phyloP scores from a whole-genome alignment of 2,888 invertebrate species.

The Monoplex corrugatus region DNA sequence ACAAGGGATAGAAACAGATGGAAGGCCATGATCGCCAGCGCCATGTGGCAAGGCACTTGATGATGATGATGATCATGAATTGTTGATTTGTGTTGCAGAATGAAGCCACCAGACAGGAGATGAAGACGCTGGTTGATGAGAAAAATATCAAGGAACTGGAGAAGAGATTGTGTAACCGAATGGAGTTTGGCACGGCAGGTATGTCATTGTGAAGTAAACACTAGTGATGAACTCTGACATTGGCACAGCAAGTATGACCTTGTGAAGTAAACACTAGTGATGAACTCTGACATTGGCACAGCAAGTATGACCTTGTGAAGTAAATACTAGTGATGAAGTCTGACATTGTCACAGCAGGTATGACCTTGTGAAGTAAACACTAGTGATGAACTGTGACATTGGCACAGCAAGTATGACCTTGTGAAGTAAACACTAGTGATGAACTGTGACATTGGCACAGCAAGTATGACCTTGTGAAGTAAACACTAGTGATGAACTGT shows the following conservation, averaged over 20 bases:
- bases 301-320: conserved; percentile 84
- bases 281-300: background rate
- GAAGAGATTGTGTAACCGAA: conserved; percentile 87
- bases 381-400: background rate
- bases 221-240: background rate
- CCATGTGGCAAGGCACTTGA: too few relatives aligned
- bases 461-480: too few relatives aligned
- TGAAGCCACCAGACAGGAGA: conserved; percentile 86
- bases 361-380: background rate
- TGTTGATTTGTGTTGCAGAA: conserved; percentile 69
- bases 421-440: too few relatives aligned
- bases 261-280: background rate
- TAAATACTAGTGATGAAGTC: background rate
- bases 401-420: too few relatives aligned
- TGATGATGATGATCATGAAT: background rate
- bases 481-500: too few relatives aligned
- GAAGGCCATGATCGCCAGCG: too few relatives aligned
- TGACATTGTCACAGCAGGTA: conserved; percentile 83
- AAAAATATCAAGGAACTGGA: conserved; percentile 85
- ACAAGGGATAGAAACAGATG: too few relatives aligned
- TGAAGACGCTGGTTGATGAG: conserved; percentile 85
- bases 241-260: conserved; percentile 83
- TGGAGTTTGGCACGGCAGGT: conserved; percentile 95
- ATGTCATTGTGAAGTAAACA: background rate
- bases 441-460: too few relatives aligned